Percentiles rank a stretch among this genome's conserved stretches.
phyloP scores from a whole-genome alignment of 1,140 invertebrate genomes.

The Drosophila pseudoobscura region DNA sequence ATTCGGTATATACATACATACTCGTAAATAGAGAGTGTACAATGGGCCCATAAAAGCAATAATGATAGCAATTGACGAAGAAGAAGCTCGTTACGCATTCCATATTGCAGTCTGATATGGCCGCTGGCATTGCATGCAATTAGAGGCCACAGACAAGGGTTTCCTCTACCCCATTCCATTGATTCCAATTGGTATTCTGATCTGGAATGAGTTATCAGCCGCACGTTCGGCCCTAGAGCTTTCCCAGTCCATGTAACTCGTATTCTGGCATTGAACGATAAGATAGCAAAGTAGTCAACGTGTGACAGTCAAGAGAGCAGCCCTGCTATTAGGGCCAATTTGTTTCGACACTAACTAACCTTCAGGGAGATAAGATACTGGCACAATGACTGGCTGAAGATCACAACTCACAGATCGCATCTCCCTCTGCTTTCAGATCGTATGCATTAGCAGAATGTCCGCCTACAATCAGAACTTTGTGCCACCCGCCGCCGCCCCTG shows the following conservation, averaged over 20 bases:
- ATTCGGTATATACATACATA: slow-evolving; percentile 5
- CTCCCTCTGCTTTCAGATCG: slow-evolving; percentile 47
- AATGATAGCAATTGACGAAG: neutral
- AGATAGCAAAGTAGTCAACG: slow-evolving; percentile 15
- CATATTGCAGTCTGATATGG: slow-evolving; percentile 19
- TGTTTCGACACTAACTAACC: slow-evolving; percentile 13
- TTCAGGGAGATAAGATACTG: slow-evolving; percentile 42
- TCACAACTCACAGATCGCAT: slow-evolving; percentile 5
- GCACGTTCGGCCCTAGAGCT: slow-evolving; percentile 25
- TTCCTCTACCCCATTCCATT: no score
- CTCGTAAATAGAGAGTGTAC: neutral
- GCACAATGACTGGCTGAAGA: slow-evolving; percentile 5
- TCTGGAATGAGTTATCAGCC: slow-evolving; percentile 3
- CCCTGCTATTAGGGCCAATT: neutral
- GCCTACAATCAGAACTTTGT: slow-evolving; percentile 71
- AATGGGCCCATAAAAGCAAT: neutral
- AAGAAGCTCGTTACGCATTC: neutral
- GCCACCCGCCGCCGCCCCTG: slow-evolving; percentile 51
- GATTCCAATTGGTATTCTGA: neutral
- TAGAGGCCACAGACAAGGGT: neutral
- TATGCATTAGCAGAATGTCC: slow-evolving; percentile 77
- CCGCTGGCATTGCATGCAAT: neutral
- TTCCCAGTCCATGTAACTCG: slow-evolving; percentile 13
- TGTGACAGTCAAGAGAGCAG: no score
- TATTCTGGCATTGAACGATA: slow-evolving; percentile 37